A percentile compares a stretch with the other conserved stretches of the same genome.
These are phyloP conservation scores for Solenopsis fugax DNA, from an alignment of 1,140 invertebrate species.

Conservation along the genomic window DNA sequence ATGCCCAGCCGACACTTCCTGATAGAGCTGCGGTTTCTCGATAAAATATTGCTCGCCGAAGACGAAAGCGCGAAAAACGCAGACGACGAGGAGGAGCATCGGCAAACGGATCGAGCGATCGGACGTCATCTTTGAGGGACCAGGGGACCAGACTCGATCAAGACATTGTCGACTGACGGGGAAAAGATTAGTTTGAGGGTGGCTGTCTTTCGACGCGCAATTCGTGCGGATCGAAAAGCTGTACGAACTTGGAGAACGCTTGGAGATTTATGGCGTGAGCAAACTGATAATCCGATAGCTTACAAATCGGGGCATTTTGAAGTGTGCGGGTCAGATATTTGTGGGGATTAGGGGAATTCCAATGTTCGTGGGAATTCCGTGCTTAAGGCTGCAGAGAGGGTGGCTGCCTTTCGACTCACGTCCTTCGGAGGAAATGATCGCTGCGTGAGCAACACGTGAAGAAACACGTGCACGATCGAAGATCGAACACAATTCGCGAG, in stretches of 20 bases:
- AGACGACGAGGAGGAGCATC: background rate
- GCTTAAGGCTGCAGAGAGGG: background rate
- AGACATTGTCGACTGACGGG: background rate
- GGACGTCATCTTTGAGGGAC: conserved; percentile 29
- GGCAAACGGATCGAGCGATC: background rate
- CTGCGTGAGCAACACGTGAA: background rate
- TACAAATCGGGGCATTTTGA: background rate
- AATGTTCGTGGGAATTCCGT: background rate
- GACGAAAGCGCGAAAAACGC: background rate
- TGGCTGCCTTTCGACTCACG: background rate
- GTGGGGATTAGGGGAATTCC: background rate
- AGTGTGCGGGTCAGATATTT: background rate
- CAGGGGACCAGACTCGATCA: background rate
- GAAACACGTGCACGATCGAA: background rate
- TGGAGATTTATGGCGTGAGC: background rate
- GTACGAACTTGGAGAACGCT: background rate
- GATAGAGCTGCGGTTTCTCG: conserved; percentile 92
- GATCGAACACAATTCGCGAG: background rate
- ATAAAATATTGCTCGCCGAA: conserved; percentile 91
- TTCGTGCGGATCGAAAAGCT: background rate
- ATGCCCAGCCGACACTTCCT: conserved; percentile 95
- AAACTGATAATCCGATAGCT: background rate
- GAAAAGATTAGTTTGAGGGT: background rate
- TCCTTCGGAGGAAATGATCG: background rate
- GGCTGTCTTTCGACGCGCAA: background rate